Conservation (phyloP, 2,113 vertebrate species). For the Sarotherodon lohbergeri region DNA sequence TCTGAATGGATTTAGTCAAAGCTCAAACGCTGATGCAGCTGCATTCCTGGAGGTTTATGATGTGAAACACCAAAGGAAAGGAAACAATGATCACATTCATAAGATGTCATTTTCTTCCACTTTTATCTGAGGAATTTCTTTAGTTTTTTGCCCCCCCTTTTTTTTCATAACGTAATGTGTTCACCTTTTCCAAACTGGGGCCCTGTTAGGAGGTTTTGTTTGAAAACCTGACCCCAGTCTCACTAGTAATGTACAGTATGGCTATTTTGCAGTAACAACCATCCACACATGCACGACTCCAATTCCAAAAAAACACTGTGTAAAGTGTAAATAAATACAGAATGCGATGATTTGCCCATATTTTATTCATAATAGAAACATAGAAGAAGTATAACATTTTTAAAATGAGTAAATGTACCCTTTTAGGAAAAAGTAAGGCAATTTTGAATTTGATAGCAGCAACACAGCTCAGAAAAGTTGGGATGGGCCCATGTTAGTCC, state of each 20-base stretch:
- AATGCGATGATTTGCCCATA: not conserved
- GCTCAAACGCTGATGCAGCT: conserved; percentile 68
- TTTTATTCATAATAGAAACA: not conserved
- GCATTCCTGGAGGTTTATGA: conserved; percentile 75
- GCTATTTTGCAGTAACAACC: not conserved
- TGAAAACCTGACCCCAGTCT: conserved; percentile 41
- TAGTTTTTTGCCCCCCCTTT: not conserved
- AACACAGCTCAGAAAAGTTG: not conserved
- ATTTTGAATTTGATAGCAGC: not conserved
- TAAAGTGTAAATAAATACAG: not conserved
- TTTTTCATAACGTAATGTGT: conserved; percentile 38
- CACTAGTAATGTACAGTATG: not conserved
- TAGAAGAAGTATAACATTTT: not conserved
- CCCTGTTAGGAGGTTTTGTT: conserved; percentile 29
- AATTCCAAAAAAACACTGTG: not conserved
- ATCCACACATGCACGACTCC: not conserved
- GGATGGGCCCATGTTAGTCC: not conserved
- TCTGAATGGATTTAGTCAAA: conserved; percentile 67
- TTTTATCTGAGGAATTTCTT: conserved; percentile 69
- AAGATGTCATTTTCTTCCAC: conserved; percentile 69
- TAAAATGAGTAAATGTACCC: not conserved
- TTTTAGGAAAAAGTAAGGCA: not conserved
- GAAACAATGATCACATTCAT: conserved; percentile 78
- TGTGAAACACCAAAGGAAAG: conserved; percentile 76
- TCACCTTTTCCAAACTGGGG: conserved; percentile 26